Evolutionary conservation across 2,113 vertebrate genomes (phyloP).

Genomic region (Lophotis ruficrista): DNA sequence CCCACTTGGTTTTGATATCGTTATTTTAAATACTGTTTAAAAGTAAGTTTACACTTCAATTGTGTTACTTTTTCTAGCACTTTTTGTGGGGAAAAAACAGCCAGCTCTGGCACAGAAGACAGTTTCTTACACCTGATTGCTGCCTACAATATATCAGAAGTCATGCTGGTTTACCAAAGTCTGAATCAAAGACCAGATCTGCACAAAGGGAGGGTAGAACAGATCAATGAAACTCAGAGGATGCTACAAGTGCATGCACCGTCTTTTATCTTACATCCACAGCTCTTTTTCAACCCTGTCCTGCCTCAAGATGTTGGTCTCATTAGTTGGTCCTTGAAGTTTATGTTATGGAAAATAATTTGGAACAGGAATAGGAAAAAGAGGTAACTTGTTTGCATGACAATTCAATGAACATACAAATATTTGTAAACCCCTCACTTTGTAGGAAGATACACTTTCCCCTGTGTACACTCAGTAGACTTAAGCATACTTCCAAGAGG

Average conservation of each 20-base stretch:
- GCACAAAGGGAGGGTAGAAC: neutral
- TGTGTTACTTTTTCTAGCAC: neutral
- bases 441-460: neutral
- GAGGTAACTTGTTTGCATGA: neutral
- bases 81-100: neutral
- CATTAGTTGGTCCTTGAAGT: neutral
- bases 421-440: neutral
- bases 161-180: neutral
- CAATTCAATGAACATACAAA: neutral
- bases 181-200: neutral
- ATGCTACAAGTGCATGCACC: neutral
- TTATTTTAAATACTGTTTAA: slow-evolving; percentile 13
- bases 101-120: neutral
- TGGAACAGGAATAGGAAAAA: neutral
- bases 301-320: neutral
- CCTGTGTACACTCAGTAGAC: neutral
- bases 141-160: neutral
- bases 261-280: neutral
- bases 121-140: neutral
- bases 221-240: neutral
- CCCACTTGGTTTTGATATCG: slow-evolving; percentile 10
- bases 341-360: neutral
- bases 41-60: neutral
- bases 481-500: neutral
- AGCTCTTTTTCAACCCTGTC: neutral